These are phyloP conservation scores for Ahaetulla prasina DNA, from an alignment of 2,113 vertebrate genomes.

Conservation along the genomic window DNA sequence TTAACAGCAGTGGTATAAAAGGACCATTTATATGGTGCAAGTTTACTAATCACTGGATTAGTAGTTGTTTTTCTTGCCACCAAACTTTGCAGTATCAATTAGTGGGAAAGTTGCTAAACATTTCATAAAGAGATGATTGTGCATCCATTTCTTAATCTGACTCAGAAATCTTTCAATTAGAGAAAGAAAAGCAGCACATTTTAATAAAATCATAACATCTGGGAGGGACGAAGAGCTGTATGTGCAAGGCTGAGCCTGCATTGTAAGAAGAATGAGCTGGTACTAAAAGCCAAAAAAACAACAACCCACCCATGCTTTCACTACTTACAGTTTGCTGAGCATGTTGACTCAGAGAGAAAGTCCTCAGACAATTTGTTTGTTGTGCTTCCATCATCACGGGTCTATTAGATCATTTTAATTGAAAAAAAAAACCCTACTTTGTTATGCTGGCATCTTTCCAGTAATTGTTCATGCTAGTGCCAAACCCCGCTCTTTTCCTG, in stretches of 20 bases:
- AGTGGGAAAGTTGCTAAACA: not conserved
- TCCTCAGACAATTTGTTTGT: constrained; percentile 62
- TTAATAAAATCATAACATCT: constrained; percentile 12
- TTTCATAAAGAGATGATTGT: not conserved
- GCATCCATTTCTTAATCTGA: not conserved
- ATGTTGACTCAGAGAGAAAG: constrained; percentile 26
- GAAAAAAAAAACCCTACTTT: constrained; percentile 61
- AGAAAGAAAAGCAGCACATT: constrained; percentile 27
- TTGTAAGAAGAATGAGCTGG: constrained; percentile 48
- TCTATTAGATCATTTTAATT: constrained; percentile 68
- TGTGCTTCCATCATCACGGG: constrained; percentile 64
- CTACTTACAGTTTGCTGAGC: constrained; percentile 58
- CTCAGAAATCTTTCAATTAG: constrained; percentile 1
- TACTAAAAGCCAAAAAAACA: constrained; percentile 41
- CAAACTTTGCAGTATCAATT: constrained; percentile 11
- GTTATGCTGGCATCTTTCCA: constrained; percentile 61
- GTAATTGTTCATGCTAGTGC: constrained; percentile 53
- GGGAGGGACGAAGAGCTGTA: not conserved
- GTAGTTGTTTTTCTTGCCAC: not conserved
- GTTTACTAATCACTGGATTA: constrained; percentile 3
- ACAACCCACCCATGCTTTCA: constrained; percentile 37
- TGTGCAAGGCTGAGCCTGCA: not conserved
- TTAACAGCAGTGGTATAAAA: constrained; percentile 22
- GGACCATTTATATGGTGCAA: constrained; percentile 32
- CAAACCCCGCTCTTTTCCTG: constrained; percentile 47